Conservation (phyloP, 1,140 invertebrate genomes). For the Berghia stephanieae region DNA sequence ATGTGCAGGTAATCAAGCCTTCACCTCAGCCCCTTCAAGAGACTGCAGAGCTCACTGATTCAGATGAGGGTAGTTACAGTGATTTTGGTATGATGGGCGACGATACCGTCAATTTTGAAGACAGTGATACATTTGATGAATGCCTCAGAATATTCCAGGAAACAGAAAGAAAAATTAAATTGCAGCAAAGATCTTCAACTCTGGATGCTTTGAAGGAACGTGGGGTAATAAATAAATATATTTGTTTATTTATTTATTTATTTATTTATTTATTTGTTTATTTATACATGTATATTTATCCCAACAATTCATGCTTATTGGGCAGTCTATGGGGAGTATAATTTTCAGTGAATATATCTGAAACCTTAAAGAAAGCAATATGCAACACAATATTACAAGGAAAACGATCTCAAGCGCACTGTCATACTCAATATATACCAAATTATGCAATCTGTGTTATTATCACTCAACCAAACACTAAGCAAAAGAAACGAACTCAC, state of each 20-base stretch:
- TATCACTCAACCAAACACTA: too few relatives aligned
- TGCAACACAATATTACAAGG: too few relatives aligned
- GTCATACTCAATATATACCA: too few relatives aligned
- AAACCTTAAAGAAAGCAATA: too few relatives aligned
- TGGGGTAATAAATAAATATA: not conserved
- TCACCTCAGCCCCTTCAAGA: not conserved
- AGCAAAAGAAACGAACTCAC: too few relatives aligned
- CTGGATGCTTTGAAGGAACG: not conserved
- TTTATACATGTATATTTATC: too few relatives aligned
- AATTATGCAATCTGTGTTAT: too few relatives aligned
- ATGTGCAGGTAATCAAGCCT: conserved; percentile 14
- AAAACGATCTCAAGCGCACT: too few relatives aligned
- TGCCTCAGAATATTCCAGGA: conserved; percentile 80
- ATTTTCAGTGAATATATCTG: too few relatives aligned
- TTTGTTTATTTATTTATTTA: too few relatives aligned
- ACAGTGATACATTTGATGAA: conserved; percentile 75
- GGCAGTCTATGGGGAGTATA: not conserved
- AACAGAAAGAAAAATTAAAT: conserved; percentile 26
- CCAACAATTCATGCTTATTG: not conserved
- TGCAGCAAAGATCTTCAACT: not conserved
- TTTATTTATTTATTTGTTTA: too few relatives aligned
- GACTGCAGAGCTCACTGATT: conserved; percentile 21
- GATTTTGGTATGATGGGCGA: not conserved
- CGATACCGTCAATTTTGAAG: conserved; percentile 39
- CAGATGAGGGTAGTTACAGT: not conserved